Evolutionary conservation across 2,888 invertebrate genomes (phyloP), one percentile per base, ranked within the genome.

Genomic region (Priocnemis perturbator): DNA sequence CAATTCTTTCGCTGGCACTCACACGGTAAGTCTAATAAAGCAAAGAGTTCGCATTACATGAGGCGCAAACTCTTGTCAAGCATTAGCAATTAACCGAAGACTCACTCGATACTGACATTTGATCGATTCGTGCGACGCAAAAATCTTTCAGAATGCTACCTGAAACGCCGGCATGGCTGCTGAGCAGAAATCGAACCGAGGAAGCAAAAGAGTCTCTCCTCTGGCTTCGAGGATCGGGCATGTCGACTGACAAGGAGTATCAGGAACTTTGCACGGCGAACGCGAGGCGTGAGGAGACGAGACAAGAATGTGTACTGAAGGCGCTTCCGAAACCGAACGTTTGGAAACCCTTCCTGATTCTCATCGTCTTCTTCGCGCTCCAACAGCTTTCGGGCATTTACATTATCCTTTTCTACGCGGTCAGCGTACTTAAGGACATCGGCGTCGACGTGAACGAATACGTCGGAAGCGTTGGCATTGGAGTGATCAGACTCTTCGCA

Each of bases 351-450:
- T 94, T 94, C 86, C 85, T 91, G 2, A 90, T 94, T 23, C 88
- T 94, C 0, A 90, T 94, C 2, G 86, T 91, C 0, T 94, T 94
- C 88, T 93, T 94, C 83, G 88, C 93, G 11, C 91, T 93, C 77
- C 94, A 95, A 90, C 94, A 94, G 85, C 90, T 94, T 83, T 93
- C 93, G 0, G 94, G 94, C 0, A 93, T 94, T 62, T 95, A 95
- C 87, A 91, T 94, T 0, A 93, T 94, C 47, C 86, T 95, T 53
- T 94, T 93, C 82, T 95, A 94, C 83, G 93, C 94, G 0, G 94
- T 94, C 0, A 93, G 91, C 69, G 93, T 95, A 82, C 93, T 95
- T 84, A 91, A 93, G 75, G 92, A 93, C 17, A 92, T 94, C 14
- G 93, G 93, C 2, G 91, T 93, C 0, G 91, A 91, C 67, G 90